phyloP scores from a whole-genome alignment of 2,888 invertebrate genomes.

The Tinea pellionella region DNA sequence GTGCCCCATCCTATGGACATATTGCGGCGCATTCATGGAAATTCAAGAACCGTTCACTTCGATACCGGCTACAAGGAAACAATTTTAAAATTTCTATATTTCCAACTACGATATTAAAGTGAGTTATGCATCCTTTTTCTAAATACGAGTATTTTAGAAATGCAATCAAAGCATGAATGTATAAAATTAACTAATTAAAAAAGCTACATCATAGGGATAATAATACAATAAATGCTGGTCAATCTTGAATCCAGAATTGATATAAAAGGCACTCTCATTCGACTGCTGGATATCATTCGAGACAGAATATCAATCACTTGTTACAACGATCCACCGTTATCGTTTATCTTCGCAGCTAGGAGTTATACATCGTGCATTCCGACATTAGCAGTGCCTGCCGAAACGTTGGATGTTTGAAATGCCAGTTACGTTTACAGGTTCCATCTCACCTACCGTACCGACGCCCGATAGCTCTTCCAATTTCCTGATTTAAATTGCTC shows the following conservation, averaged over 20 bases:
- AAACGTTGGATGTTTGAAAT: constrained; percentile 63
- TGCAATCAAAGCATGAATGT: too few relatives aligned
- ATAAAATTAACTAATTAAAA: too few relatives aligned
- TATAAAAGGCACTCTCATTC: not conserved
- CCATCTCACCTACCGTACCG: not conserved
- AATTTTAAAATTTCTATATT: constrained; percentile 12
- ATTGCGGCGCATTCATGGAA: constrained; percentile 18
- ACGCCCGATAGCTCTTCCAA: constrained; percentile 63
- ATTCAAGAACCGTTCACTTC: constrained; percentile 16
- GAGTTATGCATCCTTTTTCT: not conserved
- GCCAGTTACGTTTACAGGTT: constrained; percentile 41
- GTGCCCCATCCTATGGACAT: constrained; percentile 16
- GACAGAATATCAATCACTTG: constrained; percentile 67
- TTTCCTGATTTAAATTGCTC: constrained; percentile 69
- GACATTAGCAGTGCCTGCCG: constrained; percentile 56
- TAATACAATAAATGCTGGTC: not conserved
- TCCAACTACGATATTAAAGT: not conserved
- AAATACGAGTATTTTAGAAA: too few relatives aligned
- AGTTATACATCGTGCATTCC: constrained; percentile 63
- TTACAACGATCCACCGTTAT: constrained; percentile 61
- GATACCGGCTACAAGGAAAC: constrained; percentile 15
- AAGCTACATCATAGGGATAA: not conserved
- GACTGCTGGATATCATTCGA: constrained; percentile 41
- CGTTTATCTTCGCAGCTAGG: constrained; percentile 65
- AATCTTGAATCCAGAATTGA: not conserved